phyloP scores from a whole-genome alignment of 1,140 invertebrate genomes.

The Rhagoletis pomonella region DNA sequence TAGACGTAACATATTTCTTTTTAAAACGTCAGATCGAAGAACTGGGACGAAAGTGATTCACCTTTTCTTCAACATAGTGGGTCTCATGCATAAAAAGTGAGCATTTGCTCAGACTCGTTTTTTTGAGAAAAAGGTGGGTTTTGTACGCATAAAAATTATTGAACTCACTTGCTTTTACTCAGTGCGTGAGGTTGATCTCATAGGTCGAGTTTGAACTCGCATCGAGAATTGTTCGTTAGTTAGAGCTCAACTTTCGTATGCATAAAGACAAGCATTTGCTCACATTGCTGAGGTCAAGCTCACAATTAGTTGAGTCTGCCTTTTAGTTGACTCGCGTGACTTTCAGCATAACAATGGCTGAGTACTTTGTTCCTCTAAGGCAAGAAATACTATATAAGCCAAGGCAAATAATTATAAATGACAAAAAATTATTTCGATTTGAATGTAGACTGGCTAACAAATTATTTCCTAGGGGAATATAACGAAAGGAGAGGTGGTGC shows the following conservation, averaged over 20 bases:
- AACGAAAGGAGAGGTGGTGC: slow-evolving; percentile 59
- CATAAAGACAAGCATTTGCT: slow-evolving; percentile 22
- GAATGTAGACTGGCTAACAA: slow-evolving; percentile 58
- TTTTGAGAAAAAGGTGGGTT: slow-evolving; percentile 16
- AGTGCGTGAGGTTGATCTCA: slow-evolving; percentile 13
- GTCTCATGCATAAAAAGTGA: slow-evolving; percentile 31
- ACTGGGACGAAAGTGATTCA: too few species aligned
- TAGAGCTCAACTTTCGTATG: slow-evolving; percentile 38
- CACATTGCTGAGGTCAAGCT: neutral
- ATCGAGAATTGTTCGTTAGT: neutral
- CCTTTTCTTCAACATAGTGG: neutral
- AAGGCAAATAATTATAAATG: neutral
- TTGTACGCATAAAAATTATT: slow-evolving; percentile 50
- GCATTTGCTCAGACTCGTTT: slow-evolving; percentile 18
- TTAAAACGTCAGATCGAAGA: too few species aligned
- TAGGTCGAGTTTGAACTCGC: neutral
- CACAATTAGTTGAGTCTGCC: neutral
- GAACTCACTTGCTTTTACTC: slow-evolving; percentile 32
- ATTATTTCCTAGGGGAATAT: slow-evolving; percentile 58
- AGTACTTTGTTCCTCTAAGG: neutral
- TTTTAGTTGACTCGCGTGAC: slow-evolving; percentile 22
- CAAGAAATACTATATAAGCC: slow-evolving; percentile 11
- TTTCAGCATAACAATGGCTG: neutral
- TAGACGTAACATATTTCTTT: too few species aligned
- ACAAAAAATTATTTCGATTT: slow-evolving; percentile 36